These are phyloP conservation scores for Aethes cnicana DNA, from an alignment of 2,888 invertebrate species.

Conservation along the genomic window DNA sequence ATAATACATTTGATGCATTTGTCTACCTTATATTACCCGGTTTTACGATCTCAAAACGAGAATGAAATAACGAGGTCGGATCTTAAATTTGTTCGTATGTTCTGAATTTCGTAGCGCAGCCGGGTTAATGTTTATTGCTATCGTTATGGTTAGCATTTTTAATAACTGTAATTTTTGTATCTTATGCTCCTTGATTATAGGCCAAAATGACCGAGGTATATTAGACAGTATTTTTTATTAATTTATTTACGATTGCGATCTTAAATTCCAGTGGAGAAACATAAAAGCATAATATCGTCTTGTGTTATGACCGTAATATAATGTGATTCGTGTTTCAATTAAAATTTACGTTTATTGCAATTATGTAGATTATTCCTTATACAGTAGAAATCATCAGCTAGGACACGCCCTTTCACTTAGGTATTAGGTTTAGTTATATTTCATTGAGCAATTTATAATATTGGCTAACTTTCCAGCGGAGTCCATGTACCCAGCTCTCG, in stretches of 20 bases:
- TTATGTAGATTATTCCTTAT: too few species aligned
- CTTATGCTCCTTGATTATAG: slow-evolving; percentile 16
- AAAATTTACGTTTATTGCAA: too few species aligned
- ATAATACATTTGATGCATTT: too few species aligned
- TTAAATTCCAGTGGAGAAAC: not conserved
- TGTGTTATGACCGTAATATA: too few species aligned
- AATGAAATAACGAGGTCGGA: slow-evolving; percentile 14
- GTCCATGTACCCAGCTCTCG: too few species aligned
- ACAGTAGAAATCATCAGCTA: too few species aligned
- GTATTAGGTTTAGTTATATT: too few species aligned
- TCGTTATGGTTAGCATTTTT: slow-evolving; percentile 16
- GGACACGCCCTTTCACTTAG: too few species aligned
- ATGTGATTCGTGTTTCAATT: too few species aligned
- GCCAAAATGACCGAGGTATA: not conserved
- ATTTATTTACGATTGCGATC: slow-evolving; percentile 4
- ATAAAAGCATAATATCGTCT: not conserved
- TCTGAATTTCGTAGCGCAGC: slow-evolving; percentile 16
- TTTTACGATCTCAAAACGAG: slow-evolving; percentile 10
- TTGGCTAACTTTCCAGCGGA: too few species aligned
- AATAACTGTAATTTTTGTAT: slow-evolving; percentile 26
- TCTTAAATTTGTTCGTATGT: slow-evolving; percentile 18
- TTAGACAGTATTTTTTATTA: not conserved
- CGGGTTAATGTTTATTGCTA: slow-evolving; percentile 26
- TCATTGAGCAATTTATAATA: too few species aligned
- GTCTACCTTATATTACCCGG: not conserved